Percentiles rank a stretch among this genome's conserved stretches.
phyloP scores from a whole-genome alignment of 1,140 invertebrate genomes.

The Whitmania pigra region DNA sequence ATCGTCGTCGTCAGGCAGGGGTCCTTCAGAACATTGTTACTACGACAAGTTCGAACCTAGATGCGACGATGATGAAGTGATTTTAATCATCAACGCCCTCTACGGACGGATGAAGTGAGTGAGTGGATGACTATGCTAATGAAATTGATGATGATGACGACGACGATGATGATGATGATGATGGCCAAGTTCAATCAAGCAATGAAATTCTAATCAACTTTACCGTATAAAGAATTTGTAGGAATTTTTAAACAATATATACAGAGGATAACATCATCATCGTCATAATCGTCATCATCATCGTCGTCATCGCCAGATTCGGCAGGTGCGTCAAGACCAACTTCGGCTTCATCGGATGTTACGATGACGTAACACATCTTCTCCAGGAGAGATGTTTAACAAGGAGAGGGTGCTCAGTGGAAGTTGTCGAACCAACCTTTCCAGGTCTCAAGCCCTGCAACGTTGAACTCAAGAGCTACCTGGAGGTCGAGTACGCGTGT shows the following conservation, averaged over 20 bases:
- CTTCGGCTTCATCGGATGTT: slow-evolving; percentile 20
- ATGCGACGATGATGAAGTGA: background rate
- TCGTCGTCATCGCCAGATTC: background rate
- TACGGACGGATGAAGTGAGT: slow-evolving; percentile 9
- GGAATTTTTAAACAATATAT: no score
- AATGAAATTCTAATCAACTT: background rate
- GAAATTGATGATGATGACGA: slow-evolving; percentile 10
- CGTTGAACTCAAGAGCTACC: slow-evolving; percentile 18
- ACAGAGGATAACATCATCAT: no score
- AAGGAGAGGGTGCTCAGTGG: background rate
- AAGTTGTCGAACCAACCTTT: slow-evolving; percentile 17
- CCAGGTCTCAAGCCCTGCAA: slow-evolving; percentile 11
- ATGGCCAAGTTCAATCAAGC: background rate
- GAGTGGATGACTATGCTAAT: slow-evolving; percentile 7
- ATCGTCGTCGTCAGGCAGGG: background rate
- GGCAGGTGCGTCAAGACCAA: slow-evolving; percentile 17
- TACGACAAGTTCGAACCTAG: slow-evolving; percentile 18
- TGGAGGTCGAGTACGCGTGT: slow-evolving; percentile 12
- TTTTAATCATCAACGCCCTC: slow-evolving; percentile 8
- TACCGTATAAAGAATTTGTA: no score
- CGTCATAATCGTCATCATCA: no score
- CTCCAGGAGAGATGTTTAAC: slow-evolving; percentile 4
- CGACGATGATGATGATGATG: slow-evolving; percentile 8
- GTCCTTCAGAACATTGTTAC: slow-evolving; percentile 15
- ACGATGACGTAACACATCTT: slow-evolving; percentile 10